Conservation (phyloP, 2,797 vertebrate species). For the Erpetoichthys calabaricus region DNA sequence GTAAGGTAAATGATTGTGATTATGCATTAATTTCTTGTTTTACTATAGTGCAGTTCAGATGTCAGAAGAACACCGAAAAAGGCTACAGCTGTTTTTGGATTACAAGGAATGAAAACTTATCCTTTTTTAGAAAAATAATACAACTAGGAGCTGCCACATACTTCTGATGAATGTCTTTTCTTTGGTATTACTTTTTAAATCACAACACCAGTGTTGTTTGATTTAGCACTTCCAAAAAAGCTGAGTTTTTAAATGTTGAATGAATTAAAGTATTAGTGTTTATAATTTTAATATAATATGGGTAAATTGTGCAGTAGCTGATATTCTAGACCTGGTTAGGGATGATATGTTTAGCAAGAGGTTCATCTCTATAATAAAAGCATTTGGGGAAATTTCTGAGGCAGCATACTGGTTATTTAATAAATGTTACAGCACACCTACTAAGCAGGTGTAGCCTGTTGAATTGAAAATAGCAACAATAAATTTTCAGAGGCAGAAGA, state of each 20-base stretch:
- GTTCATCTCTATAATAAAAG: no score
- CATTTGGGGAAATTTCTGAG: no score
- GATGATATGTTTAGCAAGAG: no score
- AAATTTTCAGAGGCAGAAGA: no score
- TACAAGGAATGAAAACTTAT: constrained; percentile 73
- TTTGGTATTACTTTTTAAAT: neutral
- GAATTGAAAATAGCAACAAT: no score
- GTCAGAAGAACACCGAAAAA: constrained; percentile 82
- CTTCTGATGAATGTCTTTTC: neutral
- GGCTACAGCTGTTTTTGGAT: constrained; percentile 88
- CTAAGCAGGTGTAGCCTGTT: no score
- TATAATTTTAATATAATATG: no score
- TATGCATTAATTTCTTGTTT: constrained; percentile 33
- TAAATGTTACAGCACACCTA: no score
- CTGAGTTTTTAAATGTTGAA: neutral
- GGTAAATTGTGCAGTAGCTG: no score
- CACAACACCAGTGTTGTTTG: neutral
- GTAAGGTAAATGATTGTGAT: constrained; percentile 2
- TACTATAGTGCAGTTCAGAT: constrained; percentile 70
- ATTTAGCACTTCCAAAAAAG: neutral
- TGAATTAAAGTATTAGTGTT: neutral
- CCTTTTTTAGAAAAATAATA: neutral
- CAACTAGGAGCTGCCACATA: no score
- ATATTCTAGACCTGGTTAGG: no score
- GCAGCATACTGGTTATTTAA: no score